These are phyloP conservation scores for Alosa sapidissima DNA, from an alignment of 2,797 vertebrate species.

Conservation along the genomic window DNA sequence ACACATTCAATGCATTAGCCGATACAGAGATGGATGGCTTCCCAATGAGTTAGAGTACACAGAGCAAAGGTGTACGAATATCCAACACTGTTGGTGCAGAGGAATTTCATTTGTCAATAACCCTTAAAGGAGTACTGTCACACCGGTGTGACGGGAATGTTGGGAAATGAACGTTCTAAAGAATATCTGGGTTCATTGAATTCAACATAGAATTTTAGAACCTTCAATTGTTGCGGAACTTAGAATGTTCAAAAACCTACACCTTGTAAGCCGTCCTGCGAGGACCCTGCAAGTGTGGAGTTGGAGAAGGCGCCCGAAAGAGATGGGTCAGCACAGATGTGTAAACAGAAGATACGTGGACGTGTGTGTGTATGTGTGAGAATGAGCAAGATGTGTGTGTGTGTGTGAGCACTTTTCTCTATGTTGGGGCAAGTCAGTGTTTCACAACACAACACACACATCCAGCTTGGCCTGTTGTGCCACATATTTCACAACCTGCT, in stretches of 20 bases:
- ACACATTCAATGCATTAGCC: not conserved
- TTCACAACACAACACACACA: slow-evolving; percentile 28
- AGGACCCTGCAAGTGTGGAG: not conserved
- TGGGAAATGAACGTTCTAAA: too few relatives aligned
- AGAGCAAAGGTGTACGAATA: not conserved
- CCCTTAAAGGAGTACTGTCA: too few relatives aligned
- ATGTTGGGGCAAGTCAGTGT: slow-evolving; percentile 6
- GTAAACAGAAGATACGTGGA: not conserved
- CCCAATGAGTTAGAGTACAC: not conserved
- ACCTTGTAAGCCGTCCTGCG: not conserved
- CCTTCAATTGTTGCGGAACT: too few relatives aligned
- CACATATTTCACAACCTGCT: slow-evolving; percentile 3
- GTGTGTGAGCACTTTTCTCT: not conserved
- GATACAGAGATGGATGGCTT: not conserved
- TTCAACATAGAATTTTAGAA: too few relatives aligned
- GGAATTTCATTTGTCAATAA: slow-evolving; percentile 23
- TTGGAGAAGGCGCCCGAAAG: not conserved
- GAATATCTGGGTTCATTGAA: too few relatives aligned
- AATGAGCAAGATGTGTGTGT: not conserved
- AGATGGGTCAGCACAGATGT: not conserved
- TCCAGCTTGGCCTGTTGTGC: slow-evolving; percentile 28
- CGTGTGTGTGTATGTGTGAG: not conserved
- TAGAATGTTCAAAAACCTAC: too few relatives aligned
- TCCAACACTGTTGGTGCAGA: not conserved
- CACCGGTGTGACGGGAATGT: too few relatives aligned